Evolutionary conservation across 2,113 vertebrate genomes (phyloP).

Genomic region (Agelaius phoeniceus): DNA sequence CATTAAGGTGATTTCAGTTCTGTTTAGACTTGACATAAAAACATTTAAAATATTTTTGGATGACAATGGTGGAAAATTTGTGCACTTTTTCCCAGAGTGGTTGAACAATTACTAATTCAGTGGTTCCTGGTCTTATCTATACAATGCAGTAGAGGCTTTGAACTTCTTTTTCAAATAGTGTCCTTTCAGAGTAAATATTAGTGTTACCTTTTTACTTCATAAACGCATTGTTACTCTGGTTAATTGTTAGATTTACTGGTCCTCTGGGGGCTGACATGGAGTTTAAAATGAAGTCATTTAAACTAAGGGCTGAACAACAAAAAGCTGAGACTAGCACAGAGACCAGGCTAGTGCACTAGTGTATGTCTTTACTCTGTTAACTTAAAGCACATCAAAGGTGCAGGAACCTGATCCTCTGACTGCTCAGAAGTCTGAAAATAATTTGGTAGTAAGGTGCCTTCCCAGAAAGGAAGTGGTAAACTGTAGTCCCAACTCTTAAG

Average conservation of each 20-base stretch:
- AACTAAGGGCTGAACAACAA: background rate
- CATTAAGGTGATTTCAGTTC: slow-evolving; percentile 23
- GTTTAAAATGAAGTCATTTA: background rate
- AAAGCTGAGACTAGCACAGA: background rate
- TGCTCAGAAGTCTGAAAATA: background rate
- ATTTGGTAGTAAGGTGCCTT: background rate
- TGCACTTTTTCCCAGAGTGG: background rate
- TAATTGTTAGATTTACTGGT: background rate
- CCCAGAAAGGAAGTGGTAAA: background rate
- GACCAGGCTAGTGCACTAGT: background rate
- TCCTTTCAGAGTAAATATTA: background rate
- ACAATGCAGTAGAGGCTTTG: background rate
- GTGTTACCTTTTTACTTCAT: background rate
- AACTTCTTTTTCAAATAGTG: background rate
- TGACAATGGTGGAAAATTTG: slow-evolving; percentile 4
- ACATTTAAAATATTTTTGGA: slow-evolving; percentile 36
- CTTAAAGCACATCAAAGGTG: background rate
- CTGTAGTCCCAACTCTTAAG: background rate
- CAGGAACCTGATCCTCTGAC: background rate
- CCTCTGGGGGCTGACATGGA: background rate
- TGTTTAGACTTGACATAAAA: slow-evolving; percentile 15
- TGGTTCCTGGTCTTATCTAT: background rate
- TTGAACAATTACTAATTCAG: background rate
- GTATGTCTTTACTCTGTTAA: background rate
- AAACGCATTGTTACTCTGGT: background rate